Base-by-base conservation (phyloP, 2,113 vertebrate genomes). In the Sinocyclocheilus anophthalmus region DNA sequence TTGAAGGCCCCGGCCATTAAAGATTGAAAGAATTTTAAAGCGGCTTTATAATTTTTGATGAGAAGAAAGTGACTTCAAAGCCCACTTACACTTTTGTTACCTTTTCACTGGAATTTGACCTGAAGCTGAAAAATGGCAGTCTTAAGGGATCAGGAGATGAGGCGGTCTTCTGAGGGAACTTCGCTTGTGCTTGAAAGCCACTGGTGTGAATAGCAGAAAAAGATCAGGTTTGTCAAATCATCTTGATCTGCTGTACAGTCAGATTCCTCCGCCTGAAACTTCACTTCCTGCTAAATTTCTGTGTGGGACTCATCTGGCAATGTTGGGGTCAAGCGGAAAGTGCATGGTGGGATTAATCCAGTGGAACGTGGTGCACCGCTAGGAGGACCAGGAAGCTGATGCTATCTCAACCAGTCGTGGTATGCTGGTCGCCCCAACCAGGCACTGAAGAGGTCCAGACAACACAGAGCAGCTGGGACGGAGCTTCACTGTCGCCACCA, bases 381-480 rank as follows among this genome's bases (percentile, higher is more conserved):
- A 89, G 37, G 84, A 90, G 90, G 86, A 91, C 89, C 86, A 90
- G 89, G 91, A 93, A 93, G 78, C 90, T 85, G 76, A 70, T 87
- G 87, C 86, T 84, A 90, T 93, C 90, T 89, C 88, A 73, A 90
- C 88, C 89, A 88, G 90, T 83, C 90, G 90, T 84, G 89, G 84
- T n/a, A 76, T 89, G 81, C 84, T 78, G 48, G 73, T 65, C 57
- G 33, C 83, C 77, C 85, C 86, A 83, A 87, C 76, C 77, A 18
- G 59, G 81, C 84, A 84, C 88, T 50, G 57, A 75, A 87, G 81
- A 85, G 42, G 63, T 70, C 85, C 67, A 26, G 83, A 77, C 76
- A 75, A 85, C 85, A 85, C 53, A 16, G n/a, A 55, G 65, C 87
- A 87, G 88, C 13, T 45, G 89, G 76, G 80, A 73, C 11, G 37